These are phyloP conservation scores for Poicephalus gulielmi DNA, from an alignment of 2,113 vertebrate species.

Conservation along the genomic window DNA sequence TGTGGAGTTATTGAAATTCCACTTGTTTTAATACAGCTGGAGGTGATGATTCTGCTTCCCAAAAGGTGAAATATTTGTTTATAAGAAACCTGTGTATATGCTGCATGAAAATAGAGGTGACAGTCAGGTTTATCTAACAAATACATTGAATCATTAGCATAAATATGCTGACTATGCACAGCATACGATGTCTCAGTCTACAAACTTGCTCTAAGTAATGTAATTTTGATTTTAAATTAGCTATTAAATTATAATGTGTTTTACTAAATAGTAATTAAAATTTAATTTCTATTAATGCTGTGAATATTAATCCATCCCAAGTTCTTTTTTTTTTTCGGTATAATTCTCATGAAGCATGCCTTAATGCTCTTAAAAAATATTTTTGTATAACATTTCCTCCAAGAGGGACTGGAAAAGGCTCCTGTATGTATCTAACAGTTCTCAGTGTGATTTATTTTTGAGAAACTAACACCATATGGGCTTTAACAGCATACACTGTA, in stretches of 20 bases:
- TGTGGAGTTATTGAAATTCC: neutral
- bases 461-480: conserved; percentile 35
- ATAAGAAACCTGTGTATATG: neutral
- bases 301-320: neutral
- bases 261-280: conserved; percentile 51
- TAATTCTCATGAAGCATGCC: neutral
- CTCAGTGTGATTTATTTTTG: conserved; percentile 46
- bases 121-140: neutral
- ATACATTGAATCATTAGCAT: neutral
- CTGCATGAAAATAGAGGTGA: neutral
- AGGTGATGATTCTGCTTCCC: neutral
- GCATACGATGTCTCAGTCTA: neutral
- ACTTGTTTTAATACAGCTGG: neutral
- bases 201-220: neutral
- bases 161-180: neutral
- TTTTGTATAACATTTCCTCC: neutral
- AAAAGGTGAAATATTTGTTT: neutral
- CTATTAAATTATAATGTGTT: conserved; percentile 8
- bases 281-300: conserved; percentile 54
- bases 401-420: neutral
- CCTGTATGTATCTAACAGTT: neutral
- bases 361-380: neutral
- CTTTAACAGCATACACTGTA: neutral
- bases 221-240: conserved; percentile 27
- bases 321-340: neutral